Conservation (phyloP, 2,113 vertebrate species). For the Ageneiosus marmoratus region DNA sequence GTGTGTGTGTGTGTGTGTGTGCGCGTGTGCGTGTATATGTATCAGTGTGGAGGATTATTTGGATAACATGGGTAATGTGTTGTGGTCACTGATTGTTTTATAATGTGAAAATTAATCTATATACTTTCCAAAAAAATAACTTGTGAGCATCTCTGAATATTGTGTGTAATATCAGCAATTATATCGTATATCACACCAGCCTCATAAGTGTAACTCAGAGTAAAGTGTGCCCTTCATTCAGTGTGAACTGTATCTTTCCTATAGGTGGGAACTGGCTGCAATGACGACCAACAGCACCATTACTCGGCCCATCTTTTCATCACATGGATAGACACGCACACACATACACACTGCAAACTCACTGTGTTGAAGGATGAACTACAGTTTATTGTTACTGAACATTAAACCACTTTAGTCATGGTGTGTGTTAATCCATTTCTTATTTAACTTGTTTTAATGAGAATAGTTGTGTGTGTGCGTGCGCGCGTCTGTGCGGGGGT, state of each 20-base stretch:
- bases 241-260: slow-evolving; percentile 36
- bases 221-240: not conserved
- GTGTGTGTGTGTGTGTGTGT: too few species aligned
- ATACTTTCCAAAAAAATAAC: too few species aligned
- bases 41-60: too few species aligned
- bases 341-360: not conserved
- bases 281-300: slow-evolving; percentile 99
- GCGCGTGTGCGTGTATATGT: too few species aligned
- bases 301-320: slow-evolving; percentile 94
- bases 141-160: too few species aligned
- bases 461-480: not conserved
- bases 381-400: not conserved
- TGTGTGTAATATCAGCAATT: not conserved
- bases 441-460: not conserved
- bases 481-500: not conserved
- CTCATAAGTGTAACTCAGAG: not conserved
- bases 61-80: too few species aligned
- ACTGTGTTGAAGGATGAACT: not conserved
- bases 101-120: too few species aligned
- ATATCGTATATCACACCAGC: not conserved
- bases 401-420: slow-evolving; percentile 9
- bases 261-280: slow-evolving; percentile 95
- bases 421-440: not conserved
- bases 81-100: too few species aligned
- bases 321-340: slow-evolving; percentile 78